phyloP scores from a whole-genome alignment of 2,113 vertebrate genomes.

The Lepus europaeus region DNA sequence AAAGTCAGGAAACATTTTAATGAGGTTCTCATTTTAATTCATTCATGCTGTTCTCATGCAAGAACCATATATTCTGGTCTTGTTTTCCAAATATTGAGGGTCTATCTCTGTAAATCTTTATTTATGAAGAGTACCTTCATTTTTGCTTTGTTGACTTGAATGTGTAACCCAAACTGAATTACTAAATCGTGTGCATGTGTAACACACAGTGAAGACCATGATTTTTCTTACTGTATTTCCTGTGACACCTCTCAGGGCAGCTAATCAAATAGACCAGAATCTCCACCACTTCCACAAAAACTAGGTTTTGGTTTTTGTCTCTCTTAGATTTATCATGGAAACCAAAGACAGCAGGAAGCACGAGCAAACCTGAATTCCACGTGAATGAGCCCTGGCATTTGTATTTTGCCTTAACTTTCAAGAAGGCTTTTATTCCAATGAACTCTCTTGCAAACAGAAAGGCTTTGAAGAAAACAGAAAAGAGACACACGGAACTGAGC shows the following conservation, averaged over 20 bases:
- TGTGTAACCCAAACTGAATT: neutral
- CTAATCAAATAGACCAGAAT: neutral
- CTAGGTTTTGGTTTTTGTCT: neutral
- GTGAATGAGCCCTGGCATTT: neutral
- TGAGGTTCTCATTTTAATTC: constrained; percentile 47
- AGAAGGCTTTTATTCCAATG: neutral
- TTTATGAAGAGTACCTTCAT: constrained; percentile 19
- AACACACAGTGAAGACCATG: neutral
- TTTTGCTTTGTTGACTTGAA: constrained; percentile 20
- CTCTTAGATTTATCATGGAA: constrained; percentile 28
- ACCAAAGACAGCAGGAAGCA: neutral
- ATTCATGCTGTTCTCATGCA: neutral
- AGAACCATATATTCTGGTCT: neutral
- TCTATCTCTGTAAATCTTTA: neutral
- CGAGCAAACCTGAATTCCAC: neutral
- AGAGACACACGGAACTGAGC: neutral
- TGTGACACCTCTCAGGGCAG: neutral
- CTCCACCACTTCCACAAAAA: neutral
- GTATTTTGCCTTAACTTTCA: neutral
- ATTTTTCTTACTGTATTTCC: constrained; percentile 15
- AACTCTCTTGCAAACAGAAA: neutral
- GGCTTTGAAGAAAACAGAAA: constrained; percentile 17
- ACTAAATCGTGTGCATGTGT: neutral
- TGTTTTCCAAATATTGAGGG: constrained; percentile 5
- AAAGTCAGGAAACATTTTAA: constrained; percentile 48